Base-by-base conservation (phyloP, 1,140 invertebrate species). In the Brachionus calyciflorus region DNA sequence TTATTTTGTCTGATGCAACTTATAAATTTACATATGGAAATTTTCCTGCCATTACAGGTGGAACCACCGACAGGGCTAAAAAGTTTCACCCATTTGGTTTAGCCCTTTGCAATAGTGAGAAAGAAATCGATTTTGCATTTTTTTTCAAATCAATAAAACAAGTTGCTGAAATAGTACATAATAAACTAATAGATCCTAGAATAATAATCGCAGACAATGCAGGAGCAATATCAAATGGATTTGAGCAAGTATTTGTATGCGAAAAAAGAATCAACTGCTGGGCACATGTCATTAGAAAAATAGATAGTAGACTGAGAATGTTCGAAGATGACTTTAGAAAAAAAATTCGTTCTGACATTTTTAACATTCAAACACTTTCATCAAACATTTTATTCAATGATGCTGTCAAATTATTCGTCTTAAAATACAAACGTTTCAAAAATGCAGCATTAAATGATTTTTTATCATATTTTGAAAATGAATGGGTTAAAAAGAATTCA, bases 1-100 rank as follows among this genome's bases (percentile, higher is more conserved):
- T 53, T 53, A 53, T 53, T 24, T 53, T 53, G 24, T 53, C 51
- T 21, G 51, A 53, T 53, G 21, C 51, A 53, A 53, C 51, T 53
- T 26, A 53, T 53, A 53, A 53, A 21, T 26, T 53, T 21, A 53
- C 51, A 21, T 24, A 53, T 53, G 51, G 51, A 2, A 24, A 26
- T 24, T 53, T 53, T 48, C 51, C 51, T 24, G 51, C 51, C 24
- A 53, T 53, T 53, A 53, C 51, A 24, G 51, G 51, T 10, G 17
- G 51, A 53, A 53, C 51, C 7, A 53, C 51, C 7, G 21, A 53
- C 24, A 19, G 51, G 24, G 51, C 51, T 9, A 53, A 53, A 53
- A 53, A 53, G 10, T 53, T 53, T 53, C 21, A 53, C 51, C 51
- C 51, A 53, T 53, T 53, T 21, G 51, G 51, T n/a, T 24, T 53